Evolutionary conservation across 2,113 vertebrate genomes (phyloP).

Genomic region (Ptilonorhynchus violaceus): DNA sequence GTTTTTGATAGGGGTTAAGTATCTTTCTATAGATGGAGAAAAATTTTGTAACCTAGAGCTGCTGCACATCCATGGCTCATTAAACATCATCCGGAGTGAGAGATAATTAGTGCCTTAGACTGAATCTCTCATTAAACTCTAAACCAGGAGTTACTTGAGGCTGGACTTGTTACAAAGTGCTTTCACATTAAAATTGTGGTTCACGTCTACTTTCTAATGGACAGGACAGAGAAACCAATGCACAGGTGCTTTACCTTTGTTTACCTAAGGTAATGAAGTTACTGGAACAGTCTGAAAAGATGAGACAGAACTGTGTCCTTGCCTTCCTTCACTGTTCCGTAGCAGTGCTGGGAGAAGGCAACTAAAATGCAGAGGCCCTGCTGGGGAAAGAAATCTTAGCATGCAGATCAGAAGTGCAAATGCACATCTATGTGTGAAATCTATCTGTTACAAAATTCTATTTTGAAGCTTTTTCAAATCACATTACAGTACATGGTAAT

Average conservation of each 20-base stretch:
- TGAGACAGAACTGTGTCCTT: neutral
- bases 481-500: neutral
- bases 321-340: neutral
- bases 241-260: constrained; percentile 14
- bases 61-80: constrained; percentile 16
- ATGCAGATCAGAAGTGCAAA: neutral
- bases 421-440: neutral
- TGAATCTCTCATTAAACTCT: constrained; percentile 77
- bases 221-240: constrained; percentile 43
- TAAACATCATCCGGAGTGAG: constrained; percentile 52
- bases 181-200: constrained; percentile 40
- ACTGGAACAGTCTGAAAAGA: neutral
- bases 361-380: neutral
- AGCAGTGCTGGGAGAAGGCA: neutral
- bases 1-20: neutral
- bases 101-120: constrained; percentile 79
- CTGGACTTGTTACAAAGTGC: constrained; percentile 62
- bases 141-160: constrained; percentile 70
- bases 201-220: constrained; percentile 47
- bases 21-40: constrained; percentile 9
- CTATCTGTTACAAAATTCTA: neutral
- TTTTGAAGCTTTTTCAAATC: neutral
- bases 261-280: constrained; percentile 2
- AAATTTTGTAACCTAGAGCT: neutral
- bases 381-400: neutral